Percentiles rank a stretch among this genome's conserved stretches.
phyloP scores from a whole-genome alignment of 1,140 invertebrate genomes.

The Ladona fulva region DNA sequence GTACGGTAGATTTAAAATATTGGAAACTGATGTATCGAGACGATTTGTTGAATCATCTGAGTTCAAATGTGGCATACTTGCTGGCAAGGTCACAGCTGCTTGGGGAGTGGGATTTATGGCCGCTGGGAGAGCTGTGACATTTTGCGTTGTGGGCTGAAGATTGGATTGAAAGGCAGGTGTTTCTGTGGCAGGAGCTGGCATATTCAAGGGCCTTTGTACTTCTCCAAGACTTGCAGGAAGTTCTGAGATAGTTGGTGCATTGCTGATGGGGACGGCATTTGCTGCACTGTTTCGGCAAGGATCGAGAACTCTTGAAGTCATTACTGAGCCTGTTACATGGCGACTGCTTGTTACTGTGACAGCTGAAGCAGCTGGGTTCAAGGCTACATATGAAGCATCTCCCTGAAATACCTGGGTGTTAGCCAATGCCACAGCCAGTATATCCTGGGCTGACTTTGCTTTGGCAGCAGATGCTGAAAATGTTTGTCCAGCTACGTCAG shows the following conservation, averaged over 20 bases:
- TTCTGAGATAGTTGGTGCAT: neutral
- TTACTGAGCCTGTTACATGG: neutral
- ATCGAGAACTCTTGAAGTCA: neutral
- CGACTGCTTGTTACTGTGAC: neutral
- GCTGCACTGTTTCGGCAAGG: neutral
- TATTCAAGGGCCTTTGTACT: neutral
- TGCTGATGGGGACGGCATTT: neutral
- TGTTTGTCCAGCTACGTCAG: neutral
- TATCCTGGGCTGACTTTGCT: conserved; percentile 38
- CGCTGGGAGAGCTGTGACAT: neutral
- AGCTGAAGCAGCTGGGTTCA: neutral
- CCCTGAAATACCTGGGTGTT: conserved; percentile 62
- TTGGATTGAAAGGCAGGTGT: neutral
- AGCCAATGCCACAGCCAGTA: conserved; percentile 62
- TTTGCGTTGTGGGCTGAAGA: neutral
- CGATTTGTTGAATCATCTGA: neutral
- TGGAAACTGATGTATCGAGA: neutral
- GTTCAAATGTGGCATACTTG: neutral
- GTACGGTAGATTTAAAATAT: neutral
- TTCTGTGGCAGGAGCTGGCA: neutral
- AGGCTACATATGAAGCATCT: neutral
- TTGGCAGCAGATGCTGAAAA: neutral
- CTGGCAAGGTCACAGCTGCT: neutral
- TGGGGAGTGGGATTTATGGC: neutral
- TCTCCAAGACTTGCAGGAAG: neutral